A percentile compares a stretch with the other conserved stretches of the same genome.
Evolutionary conservation across 2,797 vertebrate species (phyloP).

Genomic region (Enteromius anoplus): DNA sequence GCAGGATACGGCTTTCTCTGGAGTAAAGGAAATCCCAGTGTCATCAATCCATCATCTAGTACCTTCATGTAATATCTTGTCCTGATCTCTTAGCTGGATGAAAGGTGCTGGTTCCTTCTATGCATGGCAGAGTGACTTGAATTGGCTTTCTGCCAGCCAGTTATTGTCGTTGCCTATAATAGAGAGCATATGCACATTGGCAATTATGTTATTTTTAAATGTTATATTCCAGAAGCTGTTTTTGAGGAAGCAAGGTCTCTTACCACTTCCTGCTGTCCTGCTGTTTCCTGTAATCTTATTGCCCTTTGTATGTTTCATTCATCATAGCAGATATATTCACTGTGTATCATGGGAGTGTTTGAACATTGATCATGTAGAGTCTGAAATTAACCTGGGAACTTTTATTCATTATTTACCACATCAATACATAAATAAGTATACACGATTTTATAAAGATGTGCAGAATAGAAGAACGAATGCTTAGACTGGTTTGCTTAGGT

Average conservation of each 20-base stretch:
- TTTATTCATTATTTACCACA: not conserved
- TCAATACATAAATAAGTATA: not conserved
- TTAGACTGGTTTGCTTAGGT: not conserved
- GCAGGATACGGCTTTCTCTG: slow-evolving; percentile 5
- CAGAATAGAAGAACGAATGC: not conserved
- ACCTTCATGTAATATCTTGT: not conserved
- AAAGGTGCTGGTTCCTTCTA: not conserved
- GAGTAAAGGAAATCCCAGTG: slow-evolving; percentile 20
- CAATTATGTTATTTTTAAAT: not conserved
- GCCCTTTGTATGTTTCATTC: not conserved
- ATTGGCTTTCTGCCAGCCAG: not conserved
- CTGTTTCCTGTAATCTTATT: not conserved
- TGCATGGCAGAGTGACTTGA: not conserved
- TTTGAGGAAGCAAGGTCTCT: slow-evolving; percentile 2
- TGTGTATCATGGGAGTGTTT: not conserved
- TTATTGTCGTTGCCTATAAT: not conserved
- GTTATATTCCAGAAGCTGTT: slow-evolving; percentile 25
- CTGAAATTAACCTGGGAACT: not conserved
- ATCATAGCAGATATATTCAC: not conserved
- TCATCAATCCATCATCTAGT: not conserved
- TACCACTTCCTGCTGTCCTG: not conserved
- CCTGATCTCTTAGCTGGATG: not conserved
- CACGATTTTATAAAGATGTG: not conserved
- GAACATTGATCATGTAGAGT: not conserved
- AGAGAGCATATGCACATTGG: not conserved